Percentiles rank a stretch among this genome's conserved stretches.
Conservation (phyloP, 2,797 vertebrate species). For the Aphelocoma californica region DNA sequence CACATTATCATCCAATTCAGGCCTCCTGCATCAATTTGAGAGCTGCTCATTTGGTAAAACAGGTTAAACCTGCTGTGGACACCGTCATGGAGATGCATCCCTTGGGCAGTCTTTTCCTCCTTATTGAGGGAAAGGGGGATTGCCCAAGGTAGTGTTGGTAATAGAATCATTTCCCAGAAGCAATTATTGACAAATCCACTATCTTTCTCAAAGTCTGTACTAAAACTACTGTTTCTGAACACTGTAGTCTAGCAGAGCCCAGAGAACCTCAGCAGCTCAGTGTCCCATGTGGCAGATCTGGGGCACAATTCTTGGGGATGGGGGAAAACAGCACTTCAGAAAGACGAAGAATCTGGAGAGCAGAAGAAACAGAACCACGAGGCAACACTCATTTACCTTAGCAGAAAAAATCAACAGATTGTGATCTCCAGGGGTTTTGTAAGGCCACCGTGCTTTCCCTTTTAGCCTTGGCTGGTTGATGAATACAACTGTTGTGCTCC, state of each 20-base stretch:
- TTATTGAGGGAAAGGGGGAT: background rate
- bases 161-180: background rate
- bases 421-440: background rate
- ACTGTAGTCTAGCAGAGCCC: background rate
- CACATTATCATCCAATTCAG: background rate
- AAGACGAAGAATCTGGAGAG: background rate
- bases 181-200: background rate
- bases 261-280: background rate
- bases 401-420: background rate
- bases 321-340: background rate
- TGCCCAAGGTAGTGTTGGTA: background rate
- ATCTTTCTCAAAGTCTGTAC: background rate
- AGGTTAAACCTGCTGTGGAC: background rate
- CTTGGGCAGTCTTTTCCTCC: background rate
- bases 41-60: background rate
- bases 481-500: background rate
- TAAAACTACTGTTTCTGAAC: background rate
- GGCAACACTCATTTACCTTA: background rate
- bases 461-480: background rate
- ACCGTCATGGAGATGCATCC: background rate
- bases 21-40: background rate
- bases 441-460: background rate
- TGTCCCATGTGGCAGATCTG: accelerated
- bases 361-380: background rate
- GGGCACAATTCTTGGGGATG: background rate